Conservation (phyloP, 1,140 invertebrate genomes). For the Dinoponera quadriceps region DNA sequence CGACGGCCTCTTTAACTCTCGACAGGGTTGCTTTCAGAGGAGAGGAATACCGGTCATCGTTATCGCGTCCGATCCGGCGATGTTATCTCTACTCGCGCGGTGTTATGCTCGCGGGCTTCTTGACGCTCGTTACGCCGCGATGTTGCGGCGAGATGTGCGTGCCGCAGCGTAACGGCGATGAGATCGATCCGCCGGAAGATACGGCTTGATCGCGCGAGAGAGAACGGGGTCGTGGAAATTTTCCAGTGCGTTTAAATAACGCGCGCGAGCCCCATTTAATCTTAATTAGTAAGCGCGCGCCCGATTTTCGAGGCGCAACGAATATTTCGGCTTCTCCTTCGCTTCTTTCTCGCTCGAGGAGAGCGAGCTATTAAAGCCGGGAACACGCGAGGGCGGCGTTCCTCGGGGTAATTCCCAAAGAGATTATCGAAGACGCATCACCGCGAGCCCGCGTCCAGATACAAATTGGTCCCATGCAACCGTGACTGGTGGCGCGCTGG, state of each 20-base stretch:
- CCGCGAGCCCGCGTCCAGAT: conserved; percentile 72
- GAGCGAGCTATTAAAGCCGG: not conserved
- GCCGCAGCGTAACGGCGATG: not conserved
- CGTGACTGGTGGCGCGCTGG: conserved; percentile 62
- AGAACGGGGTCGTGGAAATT: not conserved
- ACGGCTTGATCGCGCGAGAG: not conserved
- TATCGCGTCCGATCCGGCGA: conserved; percentile 64
- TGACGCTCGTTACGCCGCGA: conserved; percentile 29
- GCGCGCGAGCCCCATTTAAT: not conserved
- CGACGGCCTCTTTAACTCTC: conserved; percentile 68
- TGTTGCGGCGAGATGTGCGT: conserved; percentile 18
- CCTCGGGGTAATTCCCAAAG: conserved; percentile 69
- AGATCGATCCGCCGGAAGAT: conserved; percentile 25
- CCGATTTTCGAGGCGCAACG: not conserved
- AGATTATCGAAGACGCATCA: conserved; percentile 77
- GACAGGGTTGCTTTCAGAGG: conserved; percentile 49
- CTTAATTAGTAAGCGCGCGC: not conserved
- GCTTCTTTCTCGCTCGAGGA: conserved; percentile 18
- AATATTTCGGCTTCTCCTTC: not conserved
- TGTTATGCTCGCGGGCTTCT: conserved; percentile 17
- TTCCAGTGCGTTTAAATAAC: not conserved
- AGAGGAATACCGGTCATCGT: conserved; percentile 66
- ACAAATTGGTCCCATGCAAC: conserved; percentile 79
- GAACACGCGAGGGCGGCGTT: conserved; percentile 38
- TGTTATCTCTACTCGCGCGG: conserved; percentile 18